phyloP scores from a whole-genome alignment of 2,888 invertebrate species.

The Himalopsyche anomala region DNA sequence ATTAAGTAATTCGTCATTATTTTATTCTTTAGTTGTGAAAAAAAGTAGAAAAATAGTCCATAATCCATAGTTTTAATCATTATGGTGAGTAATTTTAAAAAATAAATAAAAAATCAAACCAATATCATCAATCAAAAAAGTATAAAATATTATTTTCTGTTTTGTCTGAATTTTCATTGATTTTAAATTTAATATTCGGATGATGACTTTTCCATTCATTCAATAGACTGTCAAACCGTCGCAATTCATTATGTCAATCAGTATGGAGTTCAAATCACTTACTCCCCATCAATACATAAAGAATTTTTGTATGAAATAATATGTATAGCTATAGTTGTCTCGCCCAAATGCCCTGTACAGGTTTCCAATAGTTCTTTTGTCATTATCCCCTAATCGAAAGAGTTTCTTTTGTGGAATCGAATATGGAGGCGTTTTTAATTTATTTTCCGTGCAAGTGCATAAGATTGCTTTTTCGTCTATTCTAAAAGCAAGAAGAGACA shows the following conservation, averaged over 20 bases:
- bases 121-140: no score
- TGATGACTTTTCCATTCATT: neutral
- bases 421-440: constrained; percentile 57
- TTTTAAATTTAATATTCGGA: neutral
- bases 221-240: neutral
- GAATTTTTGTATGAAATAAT: neutral
- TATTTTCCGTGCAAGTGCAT: constrained; percentile 41
- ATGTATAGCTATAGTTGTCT: neutral
- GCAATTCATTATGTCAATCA: constrained; percentile 40
- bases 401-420: constrained; percentile 48
- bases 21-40: no score
- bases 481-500: neutral
- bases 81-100: no score
- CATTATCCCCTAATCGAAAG: constrained; percentile 48
- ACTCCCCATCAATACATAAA: neutral
- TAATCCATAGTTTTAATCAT: no score
- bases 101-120: no score
- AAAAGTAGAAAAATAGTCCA: no score
- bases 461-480: neutral
- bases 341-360: constrained; percentile 49
- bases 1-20: no score
- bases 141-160: no score
- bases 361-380: constrained; percentile 58
- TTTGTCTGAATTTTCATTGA: neutral
- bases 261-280: constrained; percentile 17